These are phyloP conservation scores for Sciaenops ocellatus DNA, from an alignment of 2,797 vertebrate species.

Conservation along the genomic window DNA sequence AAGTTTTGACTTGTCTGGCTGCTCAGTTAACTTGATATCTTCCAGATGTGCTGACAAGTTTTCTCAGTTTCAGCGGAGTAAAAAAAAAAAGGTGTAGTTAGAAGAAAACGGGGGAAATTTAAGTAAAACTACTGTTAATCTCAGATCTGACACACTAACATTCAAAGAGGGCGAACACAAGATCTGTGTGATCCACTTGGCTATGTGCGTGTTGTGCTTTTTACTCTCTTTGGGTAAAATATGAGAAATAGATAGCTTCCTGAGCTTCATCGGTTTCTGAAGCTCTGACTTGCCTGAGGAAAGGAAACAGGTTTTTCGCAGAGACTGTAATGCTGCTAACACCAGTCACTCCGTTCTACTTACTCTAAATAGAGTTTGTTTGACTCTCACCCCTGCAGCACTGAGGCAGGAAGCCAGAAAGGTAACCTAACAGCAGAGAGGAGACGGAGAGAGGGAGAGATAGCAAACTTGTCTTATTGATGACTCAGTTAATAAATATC, in stretches of 20 bases:
- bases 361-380: slow-evolving; percentile 72
- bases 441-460: slow-evolving; percentile 36
- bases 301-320: slow-evolving; percentile 75
- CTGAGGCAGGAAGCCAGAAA: slow-evolving; percentile 63
- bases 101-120: slow-evolving; percentile 43
- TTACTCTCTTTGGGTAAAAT: slow-evolving; percentile 55
- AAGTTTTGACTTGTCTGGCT: slow-evolving; percentile 75
- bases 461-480: slow-evolving; percentile 65
- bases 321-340: slow-evolving; percentile 56
- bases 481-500: slow-evolving; percentile 72
- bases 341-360: slow-evolving; percentile 68
- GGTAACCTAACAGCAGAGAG: slow-evolving; percentile 54
- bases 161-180: slow-evolving; percentile 23
- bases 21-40: slow-evolving; percentile 77
- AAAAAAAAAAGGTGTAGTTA: slow-evolving; percentile 29
- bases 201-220: slow-evolving; percentile 30
- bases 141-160: slow-evolving; percentile 46
- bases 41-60: slow-evolving; percentile 84
- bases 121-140: slow-evolving; percentile 62
- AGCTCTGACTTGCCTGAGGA: slow-evolving; percentile 65
- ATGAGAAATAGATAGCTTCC: slow-evolving; percentile 70
- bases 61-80: slow-evolving; percentile 64
- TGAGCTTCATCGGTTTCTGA: slow-evolving; percentile 68
- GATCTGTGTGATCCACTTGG: slow-evolving; percentile 37
- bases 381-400: slow-evolving; percentile 72